Percentiles rank a stretch among this genome's conserved stretches.
phyloP scores from a whole-genome alignment of 2,888 invertebrate species.

The Hypena proboscidalis region DNA sequence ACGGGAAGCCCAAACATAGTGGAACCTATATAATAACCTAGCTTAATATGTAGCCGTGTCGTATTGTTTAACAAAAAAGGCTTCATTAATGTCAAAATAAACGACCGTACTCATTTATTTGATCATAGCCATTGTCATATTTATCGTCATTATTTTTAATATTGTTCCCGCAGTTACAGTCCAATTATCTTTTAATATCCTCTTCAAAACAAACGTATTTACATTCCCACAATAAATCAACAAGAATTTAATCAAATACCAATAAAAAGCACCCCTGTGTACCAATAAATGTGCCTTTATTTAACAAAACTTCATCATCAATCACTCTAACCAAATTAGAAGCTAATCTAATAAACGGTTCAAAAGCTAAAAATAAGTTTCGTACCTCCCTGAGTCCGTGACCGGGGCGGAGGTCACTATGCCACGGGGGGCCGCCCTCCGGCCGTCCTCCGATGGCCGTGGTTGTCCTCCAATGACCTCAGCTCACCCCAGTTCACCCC shows the following conservation, averaged over 20 bases:
- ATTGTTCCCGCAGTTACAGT: too few relatives aligned
- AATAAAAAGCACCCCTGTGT: background rate
- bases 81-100: too few relatives aligned
- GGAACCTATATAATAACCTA: too few relatives aligned
- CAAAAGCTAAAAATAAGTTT: conserved; percentile 29
- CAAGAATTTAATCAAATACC: background rate
- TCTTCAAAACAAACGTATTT: background rate
- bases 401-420: conserved; percentile 42
- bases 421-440: conserved; percentile 39
- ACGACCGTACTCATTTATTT: too few relatives aligned
- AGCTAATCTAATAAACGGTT: too few relatives aligned
- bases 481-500: conserved; percentile 17
- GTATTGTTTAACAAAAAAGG: too few relatives aligned
- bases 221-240: background rate
- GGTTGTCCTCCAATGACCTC: conserved; percentile 30
- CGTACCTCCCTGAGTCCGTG: conserved; percentile 19
- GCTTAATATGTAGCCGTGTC: too few relatives aligned
- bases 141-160: too few relatives aligned
- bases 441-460: conserved; percentile 26
- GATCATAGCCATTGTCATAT: too few relatives aligned
- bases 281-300: background rate
- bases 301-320: too few relatives aligned
- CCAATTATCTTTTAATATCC: too few relatives aligned
- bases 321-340: background rate
- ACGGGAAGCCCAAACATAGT: too few relatives aligned